Conservation (phyloP, 2,797 vertebrate species). For the Enteromius fasciolatus region DNA sequence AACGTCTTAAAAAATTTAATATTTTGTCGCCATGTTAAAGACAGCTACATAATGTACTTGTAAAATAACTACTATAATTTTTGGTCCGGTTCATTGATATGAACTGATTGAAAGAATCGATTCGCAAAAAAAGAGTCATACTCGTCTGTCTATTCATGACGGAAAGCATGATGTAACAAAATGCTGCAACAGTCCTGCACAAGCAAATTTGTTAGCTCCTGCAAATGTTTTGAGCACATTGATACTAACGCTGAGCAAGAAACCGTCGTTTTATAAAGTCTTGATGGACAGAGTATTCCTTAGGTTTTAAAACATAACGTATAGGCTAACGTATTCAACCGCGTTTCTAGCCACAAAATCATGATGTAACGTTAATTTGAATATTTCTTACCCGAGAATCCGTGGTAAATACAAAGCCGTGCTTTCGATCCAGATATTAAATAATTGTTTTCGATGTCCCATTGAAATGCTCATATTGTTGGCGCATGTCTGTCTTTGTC, state of each 20-base stretch:
- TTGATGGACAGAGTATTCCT: neutral
- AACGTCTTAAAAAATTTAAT: neutral
- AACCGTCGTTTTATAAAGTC: neutral
- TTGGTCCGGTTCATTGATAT: neutral
- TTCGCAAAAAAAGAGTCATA: neutral
- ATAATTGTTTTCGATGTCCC: neutral
- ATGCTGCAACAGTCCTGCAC: neutral
- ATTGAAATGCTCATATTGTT: neutral
- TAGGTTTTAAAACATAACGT: neutral
- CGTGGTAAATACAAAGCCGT: neutral
- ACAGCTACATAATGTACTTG: neutral
- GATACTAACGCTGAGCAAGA: neutral
- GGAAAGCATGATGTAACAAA: conserved; percentile 22
- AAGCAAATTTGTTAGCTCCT: neutral
- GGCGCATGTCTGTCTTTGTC: neutral
- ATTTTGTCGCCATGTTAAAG: neutral
- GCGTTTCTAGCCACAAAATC: neutral
- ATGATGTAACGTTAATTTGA: neutral
- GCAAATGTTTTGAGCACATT: neutral
- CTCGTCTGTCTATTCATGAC: neutral
- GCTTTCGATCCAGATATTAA: neutral
- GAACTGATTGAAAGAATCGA: conserved; percentile 16
- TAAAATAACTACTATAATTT: neutral
- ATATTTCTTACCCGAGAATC: conserved; percentile 9
- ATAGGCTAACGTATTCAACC: neutral